Evolutionary conservation across 2,888 invertebrate genomes (phyloP).

Genomic region (Catocala fraxini): DNA sequence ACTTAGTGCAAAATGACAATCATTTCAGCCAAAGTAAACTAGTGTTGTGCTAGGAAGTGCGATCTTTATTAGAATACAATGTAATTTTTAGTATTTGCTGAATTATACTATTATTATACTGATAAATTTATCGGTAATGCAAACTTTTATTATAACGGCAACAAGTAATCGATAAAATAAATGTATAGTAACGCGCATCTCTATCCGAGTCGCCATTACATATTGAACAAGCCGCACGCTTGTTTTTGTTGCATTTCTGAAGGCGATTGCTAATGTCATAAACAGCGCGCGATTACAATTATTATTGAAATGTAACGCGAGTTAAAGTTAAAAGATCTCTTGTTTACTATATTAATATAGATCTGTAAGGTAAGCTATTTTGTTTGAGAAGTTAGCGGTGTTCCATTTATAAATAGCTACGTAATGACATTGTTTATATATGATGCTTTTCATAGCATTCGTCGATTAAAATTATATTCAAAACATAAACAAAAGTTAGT

Average conservation of each 20-base stretch:
- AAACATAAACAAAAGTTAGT: too few species aligned
- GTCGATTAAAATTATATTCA: too few species aligned
- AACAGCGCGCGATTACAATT: slow-evolving; percentile 63
- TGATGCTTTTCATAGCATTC: too few species aligned
- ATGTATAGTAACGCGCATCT: background rate
- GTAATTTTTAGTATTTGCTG: too few species aligned
- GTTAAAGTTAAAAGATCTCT: background rate
- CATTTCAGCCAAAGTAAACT: too few species aligned
- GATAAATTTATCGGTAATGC: too few species aligned
- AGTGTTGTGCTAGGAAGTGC: too few species aligned
- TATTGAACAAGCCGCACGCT: slow-evolving; percentile 48
- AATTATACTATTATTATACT: too few species aligned
- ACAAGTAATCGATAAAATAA: slow-evolving; percentile 5
- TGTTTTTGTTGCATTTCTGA: slow-evolving; percentile 51
- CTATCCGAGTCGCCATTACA: slow-evolving; percentile 59
- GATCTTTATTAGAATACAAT: too few species aligned
- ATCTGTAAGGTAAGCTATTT: slow-evolving; percentile 11
- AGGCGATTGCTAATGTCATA: slow-evolving; percentile 75
- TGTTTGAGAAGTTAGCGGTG: background rate
- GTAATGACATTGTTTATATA: slow-evolving; percentile 6
- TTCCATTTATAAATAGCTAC: background rate
- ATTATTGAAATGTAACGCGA: slow-evolving; percentile 19
- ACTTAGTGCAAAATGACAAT: too few species aligned
- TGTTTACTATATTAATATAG: background rate
- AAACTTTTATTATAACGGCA: too few species aligned